Evolutionary conservation across 2,888 invertebrate genomes (phyloP).

Genomic region (Pandemis corylana): DNA sequence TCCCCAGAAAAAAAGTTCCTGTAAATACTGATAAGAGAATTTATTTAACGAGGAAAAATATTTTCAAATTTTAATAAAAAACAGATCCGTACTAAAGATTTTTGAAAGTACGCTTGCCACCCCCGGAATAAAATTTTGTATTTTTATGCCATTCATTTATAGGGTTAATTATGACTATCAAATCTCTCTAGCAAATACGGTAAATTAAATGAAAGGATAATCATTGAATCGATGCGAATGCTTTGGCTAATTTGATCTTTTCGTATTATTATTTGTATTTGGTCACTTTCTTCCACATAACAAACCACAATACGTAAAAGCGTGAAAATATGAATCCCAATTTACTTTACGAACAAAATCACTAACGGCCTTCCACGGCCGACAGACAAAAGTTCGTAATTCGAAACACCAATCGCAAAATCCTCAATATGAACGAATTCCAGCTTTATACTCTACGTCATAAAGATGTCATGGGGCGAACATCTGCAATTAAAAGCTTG

Average conservation of each 20-base stretch:
- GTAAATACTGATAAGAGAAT: no score
- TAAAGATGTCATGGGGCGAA: constrained; percentile 52
- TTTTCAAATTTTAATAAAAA: not conserved
- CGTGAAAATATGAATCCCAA: constrained; percentile 17
- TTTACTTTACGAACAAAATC: constrained; percentile 49
- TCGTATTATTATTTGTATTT: not conserved
- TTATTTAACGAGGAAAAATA: no score
- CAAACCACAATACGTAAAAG: constrained; percentile 5
- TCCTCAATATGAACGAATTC: constrained; percentile 41
- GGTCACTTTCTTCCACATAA: not conserved
- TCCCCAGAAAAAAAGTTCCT: no score
- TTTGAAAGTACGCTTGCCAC: no score
- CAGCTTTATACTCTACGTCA: constrained; percentile 48
- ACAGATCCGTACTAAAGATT: no score
- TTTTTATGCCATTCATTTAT: no score
- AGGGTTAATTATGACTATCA: no score
- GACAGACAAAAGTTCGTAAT: constrained; percentile 54
- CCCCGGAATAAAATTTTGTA: no score
- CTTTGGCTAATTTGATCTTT: no score
- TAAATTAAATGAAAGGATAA: no score
- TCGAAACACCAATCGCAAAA: constrained; percentile 36
- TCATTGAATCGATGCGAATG: no score
- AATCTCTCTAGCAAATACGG: no score
- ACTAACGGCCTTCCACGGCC: constrained; percentile 51
- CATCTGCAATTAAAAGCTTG: constrained; percentile 51